Evolutionary conservation across 2,888 invertebrate genomes (phyloP).

Genomic region (Pogonocherus hispidulus): DNA sequence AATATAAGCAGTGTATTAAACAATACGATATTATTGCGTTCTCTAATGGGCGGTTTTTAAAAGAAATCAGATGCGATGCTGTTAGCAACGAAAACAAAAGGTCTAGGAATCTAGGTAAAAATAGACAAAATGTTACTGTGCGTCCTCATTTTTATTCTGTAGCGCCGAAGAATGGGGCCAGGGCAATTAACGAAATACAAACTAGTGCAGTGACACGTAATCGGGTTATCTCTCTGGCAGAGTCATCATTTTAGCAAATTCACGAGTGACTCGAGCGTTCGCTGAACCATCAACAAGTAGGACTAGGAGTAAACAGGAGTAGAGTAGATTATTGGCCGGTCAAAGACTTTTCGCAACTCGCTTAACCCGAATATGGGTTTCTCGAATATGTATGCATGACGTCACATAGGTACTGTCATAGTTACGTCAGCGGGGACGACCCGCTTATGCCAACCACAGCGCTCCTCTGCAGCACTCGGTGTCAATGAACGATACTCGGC

Average conservation of each 20-base stretch:
- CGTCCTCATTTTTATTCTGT: slow-evolving; percentile 19
- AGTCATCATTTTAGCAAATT: slow-evolving; percentile 56
- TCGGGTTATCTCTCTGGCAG: slow-evolving; percentile 56
- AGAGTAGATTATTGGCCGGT: slow-evolving; percentile 49
- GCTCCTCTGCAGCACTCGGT: slow-evolving; percentile 39
- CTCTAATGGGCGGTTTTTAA: slow-evolving; percentile 29
- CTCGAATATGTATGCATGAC: slow-evolving; percentile 62
- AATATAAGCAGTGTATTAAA: slow-evolving; percentile 48
- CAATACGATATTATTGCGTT: slow-evolving; percentile 28
- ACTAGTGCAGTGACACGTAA: slow-evolving; percentile 55
- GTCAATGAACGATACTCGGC: slow-evolving; percentile 57
- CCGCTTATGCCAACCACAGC: slow-evolving; percentile 44
- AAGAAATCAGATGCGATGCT: slow-evolving; percentile 32
- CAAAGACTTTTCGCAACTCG: slow-evolving; percentile 65
- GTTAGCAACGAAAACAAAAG: slow-evolving; percentile 24
- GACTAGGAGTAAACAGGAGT: slow-evolving; percentile 35
- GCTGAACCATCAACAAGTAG: slow-evolving; percentile 23
- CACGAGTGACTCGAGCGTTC: slow-evolving; percentile 52
- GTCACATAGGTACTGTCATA: slow-evolving; percentile 59
- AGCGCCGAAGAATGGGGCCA: slow-evolving; percentile 49
- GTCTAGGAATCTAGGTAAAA: slow-evolving; percentile 40
- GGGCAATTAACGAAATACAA: slow-evolving; percentile 49
- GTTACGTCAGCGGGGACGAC: slow-evolving; percentile 62
- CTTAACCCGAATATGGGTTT: slow-evolving; percentile 60
- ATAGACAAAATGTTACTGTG: slow-evolving; percentile 23